Base-by-base conservation (phyloP, 2,113 vertebrate species). In the Meleagris gallopavo region DNA sequence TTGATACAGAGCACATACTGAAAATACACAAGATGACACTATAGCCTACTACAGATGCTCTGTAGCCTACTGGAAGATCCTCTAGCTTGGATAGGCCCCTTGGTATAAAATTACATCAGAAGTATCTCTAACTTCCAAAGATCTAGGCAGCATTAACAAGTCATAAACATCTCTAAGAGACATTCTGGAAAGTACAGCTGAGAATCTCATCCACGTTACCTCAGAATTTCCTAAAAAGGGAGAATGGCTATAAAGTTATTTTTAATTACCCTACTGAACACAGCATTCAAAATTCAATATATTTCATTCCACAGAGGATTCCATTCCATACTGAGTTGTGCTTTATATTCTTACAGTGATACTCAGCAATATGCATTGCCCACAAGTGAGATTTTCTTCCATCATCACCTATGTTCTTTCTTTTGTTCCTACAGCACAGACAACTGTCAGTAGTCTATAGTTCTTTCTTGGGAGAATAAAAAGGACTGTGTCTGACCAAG, bases 1-100 rank as follows among this genome's bases (percentile, higher is more conserved):
- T 46, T 57, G 60, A 36, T 4, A 48, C 11, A 65, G 22, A 7
- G 11, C 2, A 46, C 1, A 2, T 14, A 32, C 0, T 0, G 14
- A 54, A 66, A 75, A 46, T 36, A 40, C 21, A 55, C 10, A 13
- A 8, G 4, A 22, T 65, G 38, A 60, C 27, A 65, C 30, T 3
- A 2, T 1, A 69, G 18, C 24, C 18, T 61, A 41, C 30, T 57
- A 32, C 9, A 46, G 12, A 45, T 0, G 0, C 54, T 32, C 52
- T 54, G 17, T 17, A 54, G 13, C 7, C 46, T 38, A 54, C 25
- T 10, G 52, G 58, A 27, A 82, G 41, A 66, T 55, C 27, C 57
- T 45, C 16, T 9, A 55, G 55, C 24, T 79, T 18, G 21, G 29
- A 29, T 10, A 87, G 38, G 6, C 15, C 66, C 57, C 11, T 48